phyloP scores from a whole-genome alignment of 1,140 invertebrate genomes.

The Trachymyrmex septentrionalis region DNA sequence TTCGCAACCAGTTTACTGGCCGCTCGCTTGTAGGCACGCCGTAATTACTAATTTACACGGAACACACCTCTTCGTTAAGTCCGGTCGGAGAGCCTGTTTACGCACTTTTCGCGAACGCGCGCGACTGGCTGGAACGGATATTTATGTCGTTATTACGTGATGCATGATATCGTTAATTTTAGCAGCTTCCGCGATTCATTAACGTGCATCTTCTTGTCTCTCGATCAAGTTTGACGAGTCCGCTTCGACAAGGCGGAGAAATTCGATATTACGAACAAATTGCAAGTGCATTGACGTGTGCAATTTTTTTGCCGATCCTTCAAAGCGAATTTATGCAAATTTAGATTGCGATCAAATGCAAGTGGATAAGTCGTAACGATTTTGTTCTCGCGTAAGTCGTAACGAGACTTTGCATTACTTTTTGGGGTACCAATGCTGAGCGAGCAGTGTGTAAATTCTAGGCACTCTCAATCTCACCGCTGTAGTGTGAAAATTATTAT shows the following conservation, averaged over 20 bases:
- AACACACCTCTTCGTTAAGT: conserved; percentile 40
- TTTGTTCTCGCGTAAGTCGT: background rate
- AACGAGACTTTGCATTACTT: background rate
- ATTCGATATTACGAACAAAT: background rate
- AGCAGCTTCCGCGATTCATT: conserved; percentile 1
- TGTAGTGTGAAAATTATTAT: background rate
- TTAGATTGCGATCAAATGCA: background rate
- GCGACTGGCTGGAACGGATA: conserved; percentile 18
- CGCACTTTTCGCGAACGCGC: conserved; percentile 24
- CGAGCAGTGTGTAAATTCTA: background rate
- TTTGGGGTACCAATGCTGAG: background rate
- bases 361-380: background rate
- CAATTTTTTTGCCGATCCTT: background rate
- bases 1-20: conserved; percentile 32
- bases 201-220: background rate
- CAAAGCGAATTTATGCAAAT: conserved; percentile 1
- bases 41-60: conserved; percentile 62
- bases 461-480: background rate
- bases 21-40: conserved; percentile 19
- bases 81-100: conserved; percentile 21
- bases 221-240: background rate
- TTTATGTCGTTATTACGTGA: conserved; percentile 28
- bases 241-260: background rate
- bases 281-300: background rate
- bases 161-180: conserved; percentile 31